Base-by-base conservation (phyloP, 2,113 vertebrate genomes). In the Ardeotis arabs region DNA sequence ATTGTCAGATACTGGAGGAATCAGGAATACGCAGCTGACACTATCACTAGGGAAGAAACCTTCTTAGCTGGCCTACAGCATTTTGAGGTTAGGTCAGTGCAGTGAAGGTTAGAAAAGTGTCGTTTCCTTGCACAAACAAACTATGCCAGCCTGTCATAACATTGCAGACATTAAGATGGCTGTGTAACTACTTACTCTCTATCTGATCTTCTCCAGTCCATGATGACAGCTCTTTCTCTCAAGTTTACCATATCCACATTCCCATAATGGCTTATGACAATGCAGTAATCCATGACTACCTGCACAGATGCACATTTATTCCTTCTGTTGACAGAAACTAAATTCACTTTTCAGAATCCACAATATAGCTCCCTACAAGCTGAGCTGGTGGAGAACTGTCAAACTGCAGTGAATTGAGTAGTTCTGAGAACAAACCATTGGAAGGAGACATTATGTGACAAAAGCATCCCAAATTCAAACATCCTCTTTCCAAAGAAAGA, bases 271-370 rank as follows among this genome's bases (percentile, higher is more conserved):
- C 58, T 87, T 49, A 58, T 53, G 84, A 67, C 90, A 94, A 77
- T 35, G 75, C 90, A 93, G 52, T 45, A 95, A 56, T 83, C 82
- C 79, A 39, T 53, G 59, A 67, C 85, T 88, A 84, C 72, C 88
- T 88, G 78, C 68, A 86, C 13, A 92, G 82, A 78, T 53, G 63
- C 35, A 87, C 70, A 62, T 88, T 80, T 92, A 74, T 69, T 79
- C 87, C n/a, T 69, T 39, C 79, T 50, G 63, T 80, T 93, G 79
- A 86, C 82, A 90, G 87, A 94, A 94, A 55, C 13, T 67, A 68
- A 59, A 83, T 63, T 85, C 49, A 31, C 82, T 94, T 85, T 76
- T 67, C 68, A 81, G 79, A 90, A 88, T 33, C 35, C 60, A 67
- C 64, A 67, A 59, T 63, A 69, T 22, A 79, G 27, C 6, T 87